Evolutionary conservation across 2,797 vertebrate species (phyloP).

Genomic region (Silurus aristotelis): DNA sequence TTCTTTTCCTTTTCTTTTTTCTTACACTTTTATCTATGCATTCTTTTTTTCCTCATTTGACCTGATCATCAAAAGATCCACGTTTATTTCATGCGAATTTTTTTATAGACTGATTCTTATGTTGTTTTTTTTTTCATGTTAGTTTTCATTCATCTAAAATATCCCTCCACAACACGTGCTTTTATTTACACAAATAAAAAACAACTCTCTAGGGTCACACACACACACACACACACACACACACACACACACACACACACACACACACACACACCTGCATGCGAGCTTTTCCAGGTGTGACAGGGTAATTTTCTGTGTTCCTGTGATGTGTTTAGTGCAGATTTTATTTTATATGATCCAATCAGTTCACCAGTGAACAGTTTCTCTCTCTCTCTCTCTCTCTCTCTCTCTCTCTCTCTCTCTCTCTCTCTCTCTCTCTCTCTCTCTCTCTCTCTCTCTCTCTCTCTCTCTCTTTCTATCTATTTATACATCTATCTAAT

Average conservation of each 20-base stretch:
- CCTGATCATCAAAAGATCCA: neutral
- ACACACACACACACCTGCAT: conserved; percentile 14
- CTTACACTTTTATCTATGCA: neutral
- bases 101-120: neutral
- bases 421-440: neutral
- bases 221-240: neutral
- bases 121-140: neutral
- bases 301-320: neutral
- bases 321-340: neutral
- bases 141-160: neutral
- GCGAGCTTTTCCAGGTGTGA: neutral
- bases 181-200: neutral
- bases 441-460: neutral
- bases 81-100: neutral
- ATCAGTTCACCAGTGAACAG: too few relatives aligned
- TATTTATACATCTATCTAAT: neutral
- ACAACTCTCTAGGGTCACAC: neutral
- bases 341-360: neutral
- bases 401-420: neutral
- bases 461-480: neutral
- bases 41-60: neutral
- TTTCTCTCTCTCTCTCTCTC: neutral
- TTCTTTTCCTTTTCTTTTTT: conserved; percentile 1
- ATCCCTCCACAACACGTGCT: neutral
- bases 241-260: conserved; percentile 1